A percentile compares a stretch with the other conserved stretches of the same genome.
These are phyloP conservation scores for Scaptomyza pallida DNA, from an alignment of 1,140 invertebrate genomes.

Conservation along the genomic window DNA sequence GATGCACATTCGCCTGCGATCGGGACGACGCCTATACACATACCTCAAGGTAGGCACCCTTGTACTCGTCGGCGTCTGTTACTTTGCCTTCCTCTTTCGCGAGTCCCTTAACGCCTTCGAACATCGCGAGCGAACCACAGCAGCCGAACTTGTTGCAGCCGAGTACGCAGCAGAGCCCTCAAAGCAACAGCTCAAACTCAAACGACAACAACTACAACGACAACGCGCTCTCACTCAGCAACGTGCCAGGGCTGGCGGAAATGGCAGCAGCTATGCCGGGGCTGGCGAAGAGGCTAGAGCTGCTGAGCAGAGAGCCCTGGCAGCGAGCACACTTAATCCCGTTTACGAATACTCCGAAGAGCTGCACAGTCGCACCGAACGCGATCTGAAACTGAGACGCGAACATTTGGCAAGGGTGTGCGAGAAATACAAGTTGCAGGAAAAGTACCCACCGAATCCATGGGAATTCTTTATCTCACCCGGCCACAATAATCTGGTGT, in stretches of 20 bases:
- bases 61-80: constrained; percentile 69
- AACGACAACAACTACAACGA: constrained; percentile 57
- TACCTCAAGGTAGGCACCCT: constrained; percentile 74
- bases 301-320: neutral
- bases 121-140: constrained; percentile 56
- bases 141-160: constrained; percentile 41
- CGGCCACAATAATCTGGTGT: constrained; percentile 88
- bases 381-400: constrained; percentile 58
- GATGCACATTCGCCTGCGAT: constrained; percentile 74
- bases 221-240: constrained; percentile 52
- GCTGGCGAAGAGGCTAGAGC: constrained; percentile 1
- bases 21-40: constrained; percentile 71
- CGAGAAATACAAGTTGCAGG: constrained; percentile 63
- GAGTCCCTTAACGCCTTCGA: constrained; percentile 80
- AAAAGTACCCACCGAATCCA: constrained; percentile 85
- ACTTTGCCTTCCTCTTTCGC: constrained; percentile 78
- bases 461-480: constrained; percentile 91
- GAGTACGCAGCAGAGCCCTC: constrained; percentile 50
- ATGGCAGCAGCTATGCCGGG: constrained; percentile 12
- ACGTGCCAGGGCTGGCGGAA: neutral
- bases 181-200: constrained; percentile 65
- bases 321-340: constrained; percentile 73
- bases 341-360: constrained; percentile 83
- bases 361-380: constrained; percentile 75
- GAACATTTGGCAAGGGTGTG: constrained; percentile 68